Conservation (phyloP, 2,797 vertebrate genomes). For the Eupleurogrammus muticus region DNA sequence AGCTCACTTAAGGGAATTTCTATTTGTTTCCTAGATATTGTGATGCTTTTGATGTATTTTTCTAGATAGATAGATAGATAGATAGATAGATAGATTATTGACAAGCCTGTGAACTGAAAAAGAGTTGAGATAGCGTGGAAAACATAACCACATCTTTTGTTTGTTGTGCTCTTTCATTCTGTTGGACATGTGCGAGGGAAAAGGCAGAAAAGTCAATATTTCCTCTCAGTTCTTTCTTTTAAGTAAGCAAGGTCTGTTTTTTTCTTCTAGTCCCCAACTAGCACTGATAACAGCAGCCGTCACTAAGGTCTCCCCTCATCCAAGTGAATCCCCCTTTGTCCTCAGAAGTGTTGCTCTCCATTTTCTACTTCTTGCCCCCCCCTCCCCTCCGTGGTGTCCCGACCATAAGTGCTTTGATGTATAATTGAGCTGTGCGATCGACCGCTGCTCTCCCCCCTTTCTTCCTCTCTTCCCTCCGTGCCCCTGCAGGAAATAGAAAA, state of each 20-base stretch:
- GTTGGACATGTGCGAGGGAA: neutral
- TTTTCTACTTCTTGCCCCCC: slow-evolving; percentile 1
- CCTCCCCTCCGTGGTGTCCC: slow-evolving; percentile 37
- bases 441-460: slow-evolving; percentile 35
- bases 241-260: neutral
- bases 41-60: neutral
- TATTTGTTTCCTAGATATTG: neutral
- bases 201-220: neutral
- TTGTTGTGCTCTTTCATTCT: neutral
- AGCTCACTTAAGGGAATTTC: no score
- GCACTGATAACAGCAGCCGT: slow-evolving; percentile 13
- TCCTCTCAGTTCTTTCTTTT: neutral
- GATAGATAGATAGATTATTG: neutral
- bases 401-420: slow-evolving; percentile 75
- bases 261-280: neutral
- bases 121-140: neutral
- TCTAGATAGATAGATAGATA: neutral
- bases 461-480: slow-evolving; percentile 22
- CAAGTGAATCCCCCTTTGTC: slow-evolving; percentile 20
- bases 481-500: slow-evolving; percentile 44
- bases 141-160: neutral
- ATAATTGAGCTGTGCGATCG: slow-evolving; percentile 74
- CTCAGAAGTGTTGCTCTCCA: slow-evolving; percentile 2
- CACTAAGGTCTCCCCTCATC: slow-evolving; percentile 25
- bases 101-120: neutral